A percentile compares a stretch with the other conserved stretches of the same genome.
Evolutionary conservation across 2,113 vertebrate species (phyloP).

Genomic region (Semicossyphus pulcher): DNA sequence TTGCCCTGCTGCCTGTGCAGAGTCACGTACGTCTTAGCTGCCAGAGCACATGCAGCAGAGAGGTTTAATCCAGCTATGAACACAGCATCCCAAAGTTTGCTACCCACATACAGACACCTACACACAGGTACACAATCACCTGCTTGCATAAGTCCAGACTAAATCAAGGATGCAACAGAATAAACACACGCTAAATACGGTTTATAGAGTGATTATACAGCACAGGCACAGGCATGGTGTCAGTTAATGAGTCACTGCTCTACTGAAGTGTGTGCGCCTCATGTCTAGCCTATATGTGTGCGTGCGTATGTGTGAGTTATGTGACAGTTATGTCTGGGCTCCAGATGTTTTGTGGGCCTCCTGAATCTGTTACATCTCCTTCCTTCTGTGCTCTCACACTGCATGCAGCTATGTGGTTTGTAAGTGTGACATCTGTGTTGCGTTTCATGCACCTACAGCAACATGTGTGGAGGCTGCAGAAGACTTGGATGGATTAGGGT

Average conservation of each 20-base stretch:
- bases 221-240: neutral
- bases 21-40: neutral
- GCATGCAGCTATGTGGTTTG: constrained; percentile 14
- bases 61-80: neutral
- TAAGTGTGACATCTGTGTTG: constrained; percentile 40
- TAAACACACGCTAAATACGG: neutral
- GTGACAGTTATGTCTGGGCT: constrained; percentile 19
- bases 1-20: neutral
- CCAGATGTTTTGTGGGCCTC: constrained; percentile 50
- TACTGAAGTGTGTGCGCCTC: neutral
- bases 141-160: neutral
- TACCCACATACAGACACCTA: constrained; percentile 8
- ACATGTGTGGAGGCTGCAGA: constrained; percentile 5
- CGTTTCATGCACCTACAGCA: constrained; percentile 8
- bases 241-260: constrained; percentile 35
- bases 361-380: constrained; percentile 10
- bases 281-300: neutral
- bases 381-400: constrained; percentile 3
- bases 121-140: neutral
- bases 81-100: constrained; percentile 11
- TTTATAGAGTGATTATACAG: constrained; percentile 23
- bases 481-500: neutral
- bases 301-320: constrained; percentile 12
- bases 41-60: neutral
- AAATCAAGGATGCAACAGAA: neutral